Conservation (phyloP, 2,888 invertebrate genomes). For the Hybos culiciformis region DNA sequence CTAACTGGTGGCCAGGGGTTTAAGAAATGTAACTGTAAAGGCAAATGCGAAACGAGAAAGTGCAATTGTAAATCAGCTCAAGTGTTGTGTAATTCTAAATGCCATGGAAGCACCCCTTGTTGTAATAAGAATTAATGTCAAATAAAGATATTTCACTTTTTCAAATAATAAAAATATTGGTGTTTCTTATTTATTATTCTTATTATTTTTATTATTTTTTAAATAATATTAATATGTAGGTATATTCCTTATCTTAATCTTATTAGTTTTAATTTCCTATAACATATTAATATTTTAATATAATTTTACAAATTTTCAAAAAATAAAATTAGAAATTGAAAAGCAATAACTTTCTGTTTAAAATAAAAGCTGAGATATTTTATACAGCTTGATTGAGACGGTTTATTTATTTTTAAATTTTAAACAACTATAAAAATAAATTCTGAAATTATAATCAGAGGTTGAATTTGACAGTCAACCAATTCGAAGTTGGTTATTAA, state of each 20-base stretch:
- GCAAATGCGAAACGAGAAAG: background rate
- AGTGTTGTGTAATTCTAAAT: background rate
- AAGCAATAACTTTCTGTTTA: too few relatives aligned
- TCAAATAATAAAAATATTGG: background rate
- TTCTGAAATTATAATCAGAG: too few relatives aligned
- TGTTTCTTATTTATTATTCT: background rate
- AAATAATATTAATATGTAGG: background rate
- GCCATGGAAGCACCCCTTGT: background rate
- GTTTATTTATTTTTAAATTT: too few relatives aligned
- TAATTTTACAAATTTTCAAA: too few relatives aligned
- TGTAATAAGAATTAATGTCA: background rate
- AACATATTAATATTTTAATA: too few relatives aligned
- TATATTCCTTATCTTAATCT: background rate
- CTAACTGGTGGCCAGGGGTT: background rate
- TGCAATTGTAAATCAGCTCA: background rate
- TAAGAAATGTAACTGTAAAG: too few relatives aligned
- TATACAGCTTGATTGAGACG: too few relatives aligned
- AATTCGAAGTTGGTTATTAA: too few relatives aligned
- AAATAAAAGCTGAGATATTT: too few relatives aligned
- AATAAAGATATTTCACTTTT: background rate
- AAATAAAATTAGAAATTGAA: too few relatives aligned
- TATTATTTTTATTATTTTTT: background rate
- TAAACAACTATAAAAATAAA: too few relatives aligned
- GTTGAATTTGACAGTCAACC: too few relatives aligned
- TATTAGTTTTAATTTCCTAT: background rate